A percentile compares a stretch with the other conserved stretches of the same genome.
Conservation (phyloP, 2,888 invertebrate genomes). For the Lamellibrachia satsuma region DNA sequence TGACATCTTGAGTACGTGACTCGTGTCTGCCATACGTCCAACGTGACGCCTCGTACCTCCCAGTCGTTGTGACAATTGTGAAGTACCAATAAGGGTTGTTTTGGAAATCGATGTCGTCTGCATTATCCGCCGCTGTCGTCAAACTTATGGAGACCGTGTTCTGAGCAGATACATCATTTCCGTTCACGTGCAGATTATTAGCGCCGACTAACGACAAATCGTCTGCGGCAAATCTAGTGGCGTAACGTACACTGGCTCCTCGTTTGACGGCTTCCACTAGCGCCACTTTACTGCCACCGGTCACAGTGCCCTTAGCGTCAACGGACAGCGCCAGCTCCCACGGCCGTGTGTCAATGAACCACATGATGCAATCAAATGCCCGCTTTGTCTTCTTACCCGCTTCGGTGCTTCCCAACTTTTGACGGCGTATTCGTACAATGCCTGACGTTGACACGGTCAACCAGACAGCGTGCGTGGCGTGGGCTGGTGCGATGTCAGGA, state of each 20-base stretch:
- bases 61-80: neutral
- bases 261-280: neutral
- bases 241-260: neutral
- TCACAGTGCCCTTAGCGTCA: neutral
- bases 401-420: conserved; percentile 11
- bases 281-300: neutral
- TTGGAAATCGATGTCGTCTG: neutral
- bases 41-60: neutral
- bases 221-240: neutral
- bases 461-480: neutral
- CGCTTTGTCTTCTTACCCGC: neutral
- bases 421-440: neutral
- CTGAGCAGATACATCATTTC: neutral
- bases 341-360: neutral
- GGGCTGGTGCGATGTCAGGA: neutral
- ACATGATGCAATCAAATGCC: neutral
- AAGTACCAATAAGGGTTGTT: neutral
- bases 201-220: neutral
- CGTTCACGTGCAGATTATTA: neutral
- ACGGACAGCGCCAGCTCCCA: neutral
- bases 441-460: neutral
- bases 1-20: neutral
- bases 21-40: neutral
- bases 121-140: neutral
- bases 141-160: neutral